Conservation (phyloP, 2,888 invertebrate species). For the Prenolepis imparis region DNA sequence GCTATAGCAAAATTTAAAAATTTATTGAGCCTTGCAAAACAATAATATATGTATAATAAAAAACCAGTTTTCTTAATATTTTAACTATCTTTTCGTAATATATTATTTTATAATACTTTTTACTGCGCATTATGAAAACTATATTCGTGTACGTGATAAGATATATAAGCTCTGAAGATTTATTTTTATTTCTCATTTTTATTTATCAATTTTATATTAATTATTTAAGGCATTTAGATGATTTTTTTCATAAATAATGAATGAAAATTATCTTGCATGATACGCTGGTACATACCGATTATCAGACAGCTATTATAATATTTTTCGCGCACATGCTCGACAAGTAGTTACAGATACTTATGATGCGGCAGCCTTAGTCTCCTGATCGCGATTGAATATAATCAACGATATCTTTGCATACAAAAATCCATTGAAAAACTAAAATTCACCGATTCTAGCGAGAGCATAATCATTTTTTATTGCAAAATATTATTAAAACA, state of each 20-base stretch:
- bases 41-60: neutral
- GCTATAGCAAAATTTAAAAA: neutral
- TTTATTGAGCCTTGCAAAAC: neutral
- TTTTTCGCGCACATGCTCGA: neutral
- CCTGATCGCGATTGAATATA: neutral
- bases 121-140: neutral
- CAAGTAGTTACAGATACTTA: slow-evolving; percentile 8
- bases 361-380: neutral
- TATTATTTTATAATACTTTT: neutral
- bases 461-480: neutral
- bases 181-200: neutral
- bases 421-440: neutral
- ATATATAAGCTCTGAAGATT: neutral
- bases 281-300: neutral
- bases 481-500: neutral
- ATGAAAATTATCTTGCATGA: neutral
- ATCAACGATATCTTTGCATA: neutral
- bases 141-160: neutral
- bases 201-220: neutral
- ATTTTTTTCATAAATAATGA: slow-evolving; percentile 29
- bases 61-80: neutral
- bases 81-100: neutral
- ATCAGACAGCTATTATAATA: neutral
- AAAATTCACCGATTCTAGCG: neutral
- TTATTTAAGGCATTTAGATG: neutral